These are phyloP conservation scores for Pseudomyrmex sp. DNA, from an alignment of 1,140 invertebrate genomes.

Conservation along the genomic window DNA sequence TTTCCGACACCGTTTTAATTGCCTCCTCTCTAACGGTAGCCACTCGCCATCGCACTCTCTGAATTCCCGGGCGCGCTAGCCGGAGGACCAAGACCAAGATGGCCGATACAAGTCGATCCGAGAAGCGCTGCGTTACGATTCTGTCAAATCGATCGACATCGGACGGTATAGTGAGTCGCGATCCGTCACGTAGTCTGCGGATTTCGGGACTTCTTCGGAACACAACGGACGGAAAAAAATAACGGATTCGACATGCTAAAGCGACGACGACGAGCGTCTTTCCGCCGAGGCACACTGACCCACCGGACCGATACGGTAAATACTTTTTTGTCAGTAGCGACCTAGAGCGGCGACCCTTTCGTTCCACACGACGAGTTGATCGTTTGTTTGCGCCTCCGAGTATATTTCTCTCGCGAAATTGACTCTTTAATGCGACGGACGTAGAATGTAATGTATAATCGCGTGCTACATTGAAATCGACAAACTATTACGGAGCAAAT, in stretches of 20 bases:
- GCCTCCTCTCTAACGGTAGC: slow-evolving; percentile 81
- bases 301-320: slow-evolving; percentile 28
- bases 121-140: slow-evolving; percentile 26
- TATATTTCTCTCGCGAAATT: neutral
- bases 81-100: neutral
- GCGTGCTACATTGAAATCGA: slow-evolving; percentile 16
- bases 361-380: neutral
- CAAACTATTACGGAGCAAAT: slow-evolving; percentile 23
- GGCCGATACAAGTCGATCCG: slow-evolving; percentile 8
- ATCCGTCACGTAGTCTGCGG: neutral
- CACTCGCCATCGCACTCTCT: slow-evolving; percentile 59
- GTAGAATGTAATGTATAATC: slow-evolving; percentile 28
- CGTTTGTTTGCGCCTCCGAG: slow-evolving; percentile 21
- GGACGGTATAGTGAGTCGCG: neutral
- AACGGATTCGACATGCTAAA: slow-evolving; percentile 48
- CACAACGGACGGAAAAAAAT: slow-evolving; percentile 50
- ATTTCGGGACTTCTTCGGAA: neutral
- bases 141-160: slow-evolving; percentile 53
- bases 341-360: no score
- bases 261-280: slow-evolving; percentile 45
- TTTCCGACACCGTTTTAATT: slow-evolving; percentile 85
- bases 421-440: neutral
- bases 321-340: slow-evolving; percentile 21
- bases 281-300: slow-evolving; percentile 67
- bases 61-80: slow-evolving; percentile 47